Evolutionary conservation across 1,140 invertebrate genomes (phyloP).

Genomic region (Helicorthomorpha holstii): DNA sequence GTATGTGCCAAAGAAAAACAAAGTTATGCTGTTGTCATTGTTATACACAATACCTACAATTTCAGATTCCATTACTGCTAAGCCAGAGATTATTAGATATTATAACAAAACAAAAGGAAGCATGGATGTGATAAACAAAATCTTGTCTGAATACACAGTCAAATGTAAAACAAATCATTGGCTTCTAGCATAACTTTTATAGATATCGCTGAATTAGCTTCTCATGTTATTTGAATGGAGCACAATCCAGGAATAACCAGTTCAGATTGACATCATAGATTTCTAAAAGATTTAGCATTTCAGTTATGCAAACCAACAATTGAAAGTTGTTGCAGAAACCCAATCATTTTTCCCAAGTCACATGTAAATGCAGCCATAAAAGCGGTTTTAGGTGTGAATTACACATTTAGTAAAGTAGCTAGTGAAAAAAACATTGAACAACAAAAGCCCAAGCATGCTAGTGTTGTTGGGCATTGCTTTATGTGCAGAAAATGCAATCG

Average conservation of each 20-base stretch:
- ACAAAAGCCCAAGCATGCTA: too few relatives aligned
- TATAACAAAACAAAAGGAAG: conserved; percentile 13
- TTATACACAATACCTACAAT: conserved; percentile 5
- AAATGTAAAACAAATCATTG: conserved; percentile 5
- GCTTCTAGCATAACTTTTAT: conserved; percentile 12
- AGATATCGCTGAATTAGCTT: conserved; percentile 3
- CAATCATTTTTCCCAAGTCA: neutral
- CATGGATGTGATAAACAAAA: conserved; percentile 11
- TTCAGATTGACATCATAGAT: neutral
- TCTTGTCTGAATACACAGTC: conserved; percentile 3
- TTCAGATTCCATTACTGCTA: conserved; percentile 3
- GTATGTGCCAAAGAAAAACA: conserved; percentile 11
- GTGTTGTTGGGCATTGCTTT: neutral
- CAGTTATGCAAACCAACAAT: neutral
- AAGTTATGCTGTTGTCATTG: conserved; percentile 10
- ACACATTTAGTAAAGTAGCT: neutral
- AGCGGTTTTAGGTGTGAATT: neutral
- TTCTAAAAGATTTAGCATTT: neutral
- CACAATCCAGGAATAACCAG: neutral
- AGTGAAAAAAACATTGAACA: too few relatives aligned
- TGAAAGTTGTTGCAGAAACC: neutral
- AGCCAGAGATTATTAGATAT: conserved; percentile 14
- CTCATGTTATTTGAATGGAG: neutral
- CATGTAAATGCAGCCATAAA: neutral
- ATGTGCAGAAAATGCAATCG: neutral